Base-by-base conservation (phyloP, 1,140 invertebrate species). In the Heliothis virescens region DNA sequence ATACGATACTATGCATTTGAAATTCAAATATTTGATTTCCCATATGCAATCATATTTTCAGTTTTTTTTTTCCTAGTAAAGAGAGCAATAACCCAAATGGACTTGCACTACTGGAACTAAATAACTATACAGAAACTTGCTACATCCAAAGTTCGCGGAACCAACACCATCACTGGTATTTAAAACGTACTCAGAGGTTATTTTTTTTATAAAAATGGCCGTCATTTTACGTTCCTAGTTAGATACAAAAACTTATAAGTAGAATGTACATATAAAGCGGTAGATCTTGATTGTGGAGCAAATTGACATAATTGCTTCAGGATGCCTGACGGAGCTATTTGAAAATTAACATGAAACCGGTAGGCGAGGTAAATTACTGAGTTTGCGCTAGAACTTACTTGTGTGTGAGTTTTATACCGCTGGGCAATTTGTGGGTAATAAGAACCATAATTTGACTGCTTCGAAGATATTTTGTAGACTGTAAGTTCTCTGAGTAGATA, bases 231-330 rank as follows among this genome's bases (percentile, higher is more conserved):
- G 67, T 26, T 48, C 18, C 65, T 15, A 1, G 63, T 41, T 21
- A 67, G 63, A 71, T 71, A 48, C 48, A 71, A 71, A 71, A 71
- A 71, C 67, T 71, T 26, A 50, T 4, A 29, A 53, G 3, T 53
- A 53, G 67, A 71, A 71, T 71, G 67, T 71, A 71, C 29, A 71
- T n/a, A n/a, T n/a, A 71, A 63, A 16, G 63, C 63, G 41, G 63
- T 71, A 71, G 18, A 71, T 71, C 67, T 52, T 71, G 67, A 71
- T 71, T 52, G 67, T 71, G 16, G 21, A 71, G 67, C 16, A 53
- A 71, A 71, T 53, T 48, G 48, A 71, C 67, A 71, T 71, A 71
- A 71, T 71, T 71, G 67, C 12, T 52, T 18, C 48, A 26, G 67
- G 67, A 71, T 71, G 48, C 48, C 48, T 13, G 67, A 11, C 67